Conservation (phyloP, 2,113 vertebrate species). For the Jaculus jaculus region DNA sequence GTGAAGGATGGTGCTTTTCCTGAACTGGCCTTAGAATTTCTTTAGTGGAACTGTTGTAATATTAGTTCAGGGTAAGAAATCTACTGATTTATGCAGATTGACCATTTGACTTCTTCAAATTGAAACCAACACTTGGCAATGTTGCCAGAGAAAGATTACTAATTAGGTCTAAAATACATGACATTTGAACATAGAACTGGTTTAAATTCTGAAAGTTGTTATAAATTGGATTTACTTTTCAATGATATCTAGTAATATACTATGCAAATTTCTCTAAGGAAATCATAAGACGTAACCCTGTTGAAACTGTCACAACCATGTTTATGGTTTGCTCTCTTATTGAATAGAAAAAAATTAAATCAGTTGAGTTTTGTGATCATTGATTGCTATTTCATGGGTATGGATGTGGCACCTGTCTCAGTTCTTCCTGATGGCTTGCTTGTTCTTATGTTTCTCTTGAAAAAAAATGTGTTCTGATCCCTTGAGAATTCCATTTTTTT, state of each 20-base stretch:
- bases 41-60: background rate
- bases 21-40: constrained; percentile 21
- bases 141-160: constrained; percentile 19
- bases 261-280: constrained; percentile 15
- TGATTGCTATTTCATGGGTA: constrained; percentile 53
- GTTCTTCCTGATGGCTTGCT: constrained; percentile 33
- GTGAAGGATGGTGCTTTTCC: background rate
- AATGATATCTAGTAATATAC: constrained; percentile 15
- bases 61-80: background rate
- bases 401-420: constrained; percentile 67
- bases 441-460: background rate
- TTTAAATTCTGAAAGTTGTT: constrained; percentile 33
- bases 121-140: background rate
- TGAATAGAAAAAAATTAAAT: constrained; percentile 34
- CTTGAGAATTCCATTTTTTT: background rate
- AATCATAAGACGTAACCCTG: background rate
- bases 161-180: background rate
- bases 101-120: constrained; percentile 28
- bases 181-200: constrained; percentile 27
- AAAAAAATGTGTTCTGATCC: background rate
- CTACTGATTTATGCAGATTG: constrained; percentile 34
- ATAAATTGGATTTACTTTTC: constrained; percentile 46
- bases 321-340: constrained; percentile 21
- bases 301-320: background rate
- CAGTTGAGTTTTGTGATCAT: constrained; percentile 39